Evolutionary conservation across 2,113 vertebrate species (phyloP), one percentile per base, ranked within the genome.

Genomic region (Suncus etruscus): DNA sequence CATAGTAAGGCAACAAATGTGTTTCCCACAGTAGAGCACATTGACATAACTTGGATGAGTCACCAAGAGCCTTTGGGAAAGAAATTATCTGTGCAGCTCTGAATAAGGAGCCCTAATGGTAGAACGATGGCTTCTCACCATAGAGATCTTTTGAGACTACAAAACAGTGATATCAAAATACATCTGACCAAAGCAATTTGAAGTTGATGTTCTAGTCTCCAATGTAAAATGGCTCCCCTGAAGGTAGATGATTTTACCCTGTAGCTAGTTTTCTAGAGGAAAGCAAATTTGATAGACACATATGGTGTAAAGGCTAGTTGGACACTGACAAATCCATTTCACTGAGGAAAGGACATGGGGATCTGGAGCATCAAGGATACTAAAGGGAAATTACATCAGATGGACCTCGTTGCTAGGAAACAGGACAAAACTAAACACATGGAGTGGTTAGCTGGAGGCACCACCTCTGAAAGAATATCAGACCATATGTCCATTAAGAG

Each of bases 371-470:
- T 8, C 16, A 92, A 18, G 29, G 70, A 63, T 87, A 77, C 88
- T 47, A 48, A 65, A 20, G 14, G 58, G 83, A 91, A 92, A 90
- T 90, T 68, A 83, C 90, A 95, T 91, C 50, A 87, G 48, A 86
- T 70, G 66, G 51, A 88, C 69, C 29, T 29, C 32, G 92, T 95
- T 96, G 93, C 92, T 95, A 95, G 88, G 93, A 93, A 94, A 96
- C 91, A 84, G 54, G 63, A 31, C 68, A 94, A 95, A 39, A 88
- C 80, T 65, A 81, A 95, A 68, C 65, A 63, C 58, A 77, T 88
- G 54, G 86, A 90, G 14, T 31, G 65, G 70, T 66, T 77, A 86
- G 63, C 65, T 20, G 15, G 69, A 70, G 20, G 39, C 39, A 39
- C 39, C 24, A 86, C 77, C 45, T 45, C 29, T 0, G 3, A 50